Conservation (phyloP, 2,888 invertebrate genomes). For the Galerucella nymphaeae region DNA sequence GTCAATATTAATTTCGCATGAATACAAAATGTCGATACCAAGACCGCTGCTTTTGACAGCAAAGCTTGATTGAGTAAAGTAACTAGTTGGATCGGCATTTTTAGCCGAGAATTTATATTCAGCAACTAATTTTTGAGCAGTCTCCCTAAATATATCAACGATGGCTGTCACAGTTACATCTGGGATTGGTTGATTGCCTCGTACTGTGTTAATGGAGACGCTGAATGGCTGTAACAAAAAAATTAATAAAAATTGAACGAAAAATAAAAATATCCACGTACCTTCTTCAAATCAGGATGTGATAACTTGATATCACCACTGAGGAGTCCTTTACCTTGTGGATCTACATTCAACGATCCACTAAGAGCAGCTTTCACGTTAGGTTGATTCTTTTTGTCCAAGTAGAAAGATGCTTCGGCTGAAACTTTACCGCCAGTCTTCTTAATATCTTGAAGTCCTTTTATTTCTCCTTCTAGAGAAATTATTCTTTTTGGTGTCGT, state of each 20-base stretch:
- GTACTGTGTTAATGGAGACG: slow-evolving; percentile 42
- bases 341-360: slow-evolving; percentile 66
- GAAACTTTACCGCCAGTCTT: slow-evolving; percentile 70
- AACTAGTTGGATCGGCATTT: slow-evolving; percentile 19
- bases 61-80: slow-evolving; percentile 44
- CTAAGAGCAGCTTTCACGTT: slow-evolving; percentile 74
- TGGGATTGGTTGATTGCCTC: slow-evolving; percentile 55
- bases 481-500: slow-evolving; percentile 77
- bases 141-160: slow-evolving; percentile 71
- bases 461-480: slow-evolving; percentile 68
- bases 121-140: slow-evolving; percentile 69
- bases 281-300: slow-evolving; percentile 74
- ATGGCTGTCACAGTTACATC: slow-evolving; percentile 64
- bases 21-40: slow-evolving; percentile 53
- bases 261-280: slow-evolving; percentile 30
- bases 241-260: background rate
- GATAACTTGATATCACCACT: slow-evolving; percentile 72
- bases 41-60: slow-evolving; percentile 65
- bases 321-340: slow-evolving; percentile 59
- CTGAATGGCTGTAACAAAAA: slow-evolving; percentile 45
- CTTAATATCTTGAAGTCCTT: slow-evolving; percentile 48
- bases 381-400: slow-evolving; percentile 78
- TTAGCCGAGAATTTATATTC: slow-evolving; percentile 54
- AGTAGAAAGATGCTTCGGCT: slow-evolving; percentile 73
- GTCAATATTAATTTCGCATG: slow-evolving; percentile 47